phyloP scores from a whole-genome alignment of 2,888 invertebrate species.

The Tetramorium bicarinatum region DNA sequence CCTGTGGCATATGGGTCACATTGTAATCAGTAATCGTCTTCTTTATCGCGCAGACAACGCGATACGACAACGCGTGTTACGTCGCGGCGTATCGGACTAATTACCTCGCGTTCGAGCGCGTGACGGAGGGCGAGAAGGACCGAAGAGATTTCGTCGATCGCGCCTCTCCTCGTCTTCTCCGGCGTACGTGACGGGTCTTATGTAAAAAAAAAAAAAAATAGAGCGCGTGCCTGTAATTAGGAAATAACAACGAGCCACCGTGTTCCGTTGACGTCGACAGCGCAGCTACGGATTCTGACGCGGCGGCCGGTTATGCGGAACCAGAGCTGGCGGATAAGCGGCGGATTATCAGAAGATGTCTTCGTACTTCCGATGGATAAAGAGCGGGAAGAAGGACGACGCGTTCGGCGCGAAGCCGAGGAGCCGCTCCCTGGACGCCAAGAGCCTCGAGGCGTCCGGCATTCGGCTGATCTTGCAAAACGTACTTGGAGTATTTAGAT shows the following conservation, averaged over 20 bases:
- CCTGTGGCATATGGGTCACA: slow-evolving; percentile 65
- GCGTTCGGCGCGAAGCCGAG: slow-evolving; percentile 89
- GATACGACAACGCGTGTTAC: not conserved
- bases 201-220: slow-evolving; percentile 3
- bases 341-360: slow-evolving; percentile 86
- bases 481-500: slow-evolving; percentile 78
- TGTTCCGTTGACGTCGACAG: not conserved
- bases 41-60: slow-evolving; percentile 39
- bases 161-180: not conserved
- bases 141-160: not conserved
- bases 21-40: slow-evolving; percentile 56
- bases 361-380: slow-evolving; percentile 91
- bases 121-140: not conserved
- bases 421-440: slow-evolving; percentile 92
- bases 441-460: slow-evolving; percentile 91
- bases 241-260: not conserved
- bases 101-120: slow-evolving; percentile 8
- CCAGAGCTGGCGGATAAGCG: slow-evolving; percentile 13
- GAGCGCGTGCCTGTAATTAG: slow-evolving; percentile 12
- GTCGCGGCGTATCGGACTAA: not conserved
- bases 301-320: slow-evolving; percentile 9
- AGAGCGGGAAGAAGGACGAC: slow-evolving; percentile 88
- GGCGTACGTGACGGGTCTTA: not conserved
- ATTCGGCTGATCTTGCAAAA: slow-evolving; percentile 89
- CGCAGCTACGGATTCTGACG: not conserved